Evolutionary conservation across 2,113 vertebrate genomes (phyloP).

Genomic region (Aegotheles bennettii): DNA sequence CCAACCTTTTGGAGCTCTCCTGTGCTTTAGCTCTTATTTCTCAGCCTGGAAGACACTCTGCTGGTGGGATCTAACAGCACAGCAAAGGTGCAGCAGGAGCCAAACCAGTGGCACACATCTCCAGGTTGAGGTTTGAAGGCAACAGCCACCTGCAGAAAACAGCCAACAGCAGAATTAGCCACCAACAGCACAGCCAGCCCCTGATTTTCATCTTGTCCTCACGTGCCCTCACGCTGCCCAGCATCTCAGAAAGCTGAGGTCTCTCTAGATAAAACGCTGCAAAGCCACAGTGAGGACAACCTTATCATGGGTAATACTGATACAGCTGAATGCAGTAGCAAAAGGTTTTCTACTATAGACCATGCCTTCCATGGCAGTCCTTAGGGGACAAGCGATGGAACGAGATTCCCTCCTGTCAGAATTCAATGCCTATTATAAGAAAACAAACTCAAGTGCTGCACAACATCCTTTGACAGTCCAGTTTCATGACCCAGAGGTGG

Average conservation of each 20-base stretch:
- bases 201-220: neutral
- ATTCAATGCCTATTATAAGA: neutral
- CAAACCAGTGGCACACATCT: neutral
- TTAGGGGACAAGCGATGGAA: neutral
- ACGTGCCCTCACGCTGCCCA: rapidly evolving
- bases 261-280: neutral
- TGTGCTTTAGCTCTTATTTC: neutral
- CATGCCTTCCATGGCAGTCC: neutral
- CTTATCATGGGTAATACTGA: neutral
- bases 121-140: neutral
- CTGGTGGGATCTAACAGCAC: conserved; percentile 23
- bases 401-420: neutral
- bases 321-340: neutral
- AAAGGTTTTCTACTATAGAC: rapidly evolving
- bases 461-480: neutral
- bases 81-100: neutral
- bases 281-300: neutral
- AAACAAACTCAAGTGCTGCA: neutral
- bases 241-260: neutral
- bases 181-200: neutral
- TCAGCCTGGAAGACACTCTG: conserved; percentile 43
- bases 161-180: neutral
- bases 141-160: neutral
- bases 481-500: neutral
- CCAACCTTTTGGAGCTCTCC: neutral